phyloP scores from a whole-genome alignment of 2,888 invertebrate genomes.

The Sarcophaga subvicina region DNA sequence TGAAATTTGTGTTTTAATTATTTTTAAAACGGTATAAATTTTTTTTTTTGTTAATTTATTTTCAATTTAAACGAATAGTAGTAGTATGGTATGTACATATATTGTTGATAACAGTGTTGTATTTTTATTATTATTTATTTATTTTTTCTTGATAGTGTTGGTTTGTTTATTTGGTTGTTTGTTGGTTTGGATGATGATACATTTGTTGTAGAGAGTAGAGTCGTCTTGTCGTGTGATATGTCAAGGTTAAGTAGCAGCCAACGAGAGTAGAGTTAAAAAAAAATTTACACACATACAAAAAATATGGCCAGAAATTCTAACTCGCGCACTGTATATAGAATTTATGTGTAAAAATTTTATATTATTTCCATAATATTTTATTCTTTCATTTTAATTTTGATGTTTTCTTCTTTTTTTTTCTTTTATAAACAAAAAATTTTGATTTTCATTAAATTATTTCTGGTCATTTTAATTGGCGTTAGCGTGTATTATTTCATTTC shows the following conservation, averaged over 20 bases:
- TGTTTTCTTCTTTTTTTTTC: background rate
- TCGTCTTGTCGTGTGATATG: slow-evolving; percentile 74
- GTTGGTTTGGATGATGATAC: slow-evolving; percentile 58
- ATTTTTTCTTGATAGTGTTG: background rate
- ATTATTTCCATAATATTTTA: slow-evolving; percentile 27
- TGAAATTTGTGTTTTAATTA: slow-evolving; percentile 36
- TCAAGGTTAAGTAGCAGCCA: slow-evolving; percentile 75
- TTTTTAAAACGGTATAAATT: slow-evolving; percentile 7
- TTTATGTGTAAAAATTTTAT: slow-evolving; percentile 20
- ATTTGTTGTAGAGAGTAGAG: slow-evolving; percentile 59
- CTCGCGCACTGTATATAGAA: slow-evolving; percentile 42
- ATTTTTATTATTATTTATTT: background rate
- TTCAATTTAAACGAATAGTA: slow-evolving; percentile 8
- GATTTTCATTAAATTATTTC: slow-evolving; percentile 1
- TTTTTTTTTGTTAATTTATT: background rate
- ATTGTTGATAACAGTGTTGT: slow-evolving; percentile 57
- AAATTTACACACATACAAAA: slow-evolving; percentile 35
- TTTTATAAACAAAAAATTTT: background rate
- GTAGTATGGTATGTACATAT: slow-evolving; percentile 27
- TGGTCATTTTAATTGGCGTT: slow-evolving; percentile 11
- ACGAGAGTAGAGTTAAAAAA: slow-evolving; percentile 60
- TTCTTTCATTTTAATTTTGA: background rate
- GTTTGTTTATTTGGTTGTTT: slow-evolving; percentile 51
- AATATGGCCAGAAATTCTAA: slow-evolving; percentile 35
- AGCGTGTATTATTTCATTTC: slow-evolving; percentile 1